Conservation (phyloP, 2,888 invertebrate genomes). For the Hesperia comma region DNA sequence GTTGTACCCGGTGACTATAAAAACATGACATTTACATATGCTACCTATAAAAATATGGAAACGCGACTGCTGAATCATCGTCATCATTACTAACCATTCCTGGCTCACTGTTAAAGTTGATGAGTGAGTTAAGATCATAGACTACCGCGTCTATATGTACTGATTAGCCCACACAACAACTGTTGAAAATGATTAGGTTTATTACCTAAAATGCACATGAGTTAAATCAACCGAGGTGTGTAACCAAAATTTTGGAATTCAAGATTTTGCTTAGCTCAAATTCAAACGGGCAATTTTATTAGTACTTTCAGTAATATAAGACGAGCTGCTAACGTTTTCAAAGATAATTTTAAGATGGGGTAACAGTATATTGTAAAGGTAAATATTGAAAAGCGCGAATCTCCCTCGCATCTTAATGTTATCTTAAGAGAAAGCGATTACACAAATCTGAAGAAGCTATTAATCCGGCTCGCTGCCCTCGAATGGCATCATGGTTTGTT, state of each 20-base stretch:
- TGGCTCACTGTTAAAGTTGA: not conserved
- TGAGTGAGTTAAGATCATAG: not conserved
- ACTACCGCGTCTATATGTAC: no score
- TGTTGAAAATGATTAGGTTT: no score
- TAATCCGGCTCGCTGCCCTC: slow-evolving; percentile 82
- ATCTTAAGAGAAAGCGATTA: slow-evolving; percentile 84
- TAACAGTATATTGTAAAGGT: slow-evolving; percentile 27
- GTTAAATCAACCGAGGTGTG: not conserved
- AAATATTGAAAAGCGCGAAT: slow-evolving; percentile 56
- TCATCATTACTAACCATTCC: not conserved
- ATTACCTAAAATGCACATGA: not conserved
- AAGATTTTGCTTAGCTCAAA: not conserved
- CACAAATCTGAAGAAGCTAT: slow-evolving; percentile 84
- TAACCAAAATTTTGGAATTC: not conserved
- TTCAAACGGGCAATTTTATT: no score
- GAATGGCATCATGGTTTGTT: slow-evolving; percentile 84
- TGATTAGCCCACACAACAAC: no score
- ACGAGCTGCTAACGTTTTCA: no score
- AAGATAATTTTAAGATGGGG: not conserved
- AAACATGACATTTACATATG: slow-evolving; percentile 10
- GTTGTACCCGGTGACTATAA: slow-evolving; percentile 22
- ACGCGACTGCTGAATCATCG: not conserved
- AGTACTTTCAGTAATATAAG: no score
- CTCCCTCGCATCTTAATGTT: slow-evolving; percentile 76
- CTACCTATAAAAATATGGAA: slow-evolving; percentile 4